phyloP scores from a whole-genome alignment of 2,797 vertebrate species.

The Artibeus jamaicensis region DNA sequence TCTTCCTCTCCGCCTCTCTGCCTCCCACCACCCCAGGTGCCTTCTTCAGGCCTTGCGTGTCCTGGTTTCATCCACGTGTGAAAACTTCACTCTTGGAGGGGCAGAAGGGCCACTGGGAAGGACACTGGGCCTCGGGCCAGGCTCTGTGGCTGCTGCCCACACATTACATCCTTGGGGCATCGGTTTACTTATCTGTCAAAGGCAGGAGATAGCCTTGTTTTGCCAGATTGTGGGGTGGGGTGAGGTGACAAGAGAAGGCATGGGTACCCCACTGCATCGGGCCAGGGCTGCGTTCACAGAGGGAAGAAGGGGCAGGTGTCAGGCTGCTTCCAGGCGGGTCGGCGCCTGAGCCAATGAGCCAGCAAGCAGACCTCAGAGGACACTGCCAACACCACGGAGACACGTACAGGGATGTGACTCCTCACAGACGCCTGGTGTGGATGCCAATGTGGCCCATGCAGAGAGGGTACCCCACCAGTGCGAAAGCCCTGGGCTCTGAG shows the following conservation, averaged over 20 bases:
- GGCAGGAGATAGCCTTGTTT: not conserved
- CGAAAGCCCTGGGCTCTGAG: not conserved
- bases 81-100: not conserved
- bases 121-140: not conserved
- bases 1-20: not conserved
- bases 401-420: fast-evolving
- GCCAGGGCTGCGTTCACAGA: not conserved
- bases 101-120: not conserved
- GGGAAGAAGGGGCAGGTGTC: not conserved
- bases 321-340: not conserved
- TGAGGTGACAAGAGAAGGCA: not conserved
- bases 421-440: fast-evolving
- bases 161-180: not conserved
- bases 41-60: not conserved
- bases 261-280: not conserved
- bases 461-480: not conserved
- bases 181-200: not conserved
- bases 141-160: not conserved
- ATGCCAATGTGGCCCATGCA: not conserved
- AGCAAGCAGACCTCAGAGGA: not conserved
- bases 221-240: not conserved
- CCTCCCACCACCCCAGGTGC: not conserved
- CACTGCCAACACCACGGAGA: fast-evolving
- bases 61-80: not conserved
- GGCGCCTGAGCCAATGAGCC: no score